Conservation (phyloP, 1,140 invertebrate species). For the Neelides sp. region DNA sequence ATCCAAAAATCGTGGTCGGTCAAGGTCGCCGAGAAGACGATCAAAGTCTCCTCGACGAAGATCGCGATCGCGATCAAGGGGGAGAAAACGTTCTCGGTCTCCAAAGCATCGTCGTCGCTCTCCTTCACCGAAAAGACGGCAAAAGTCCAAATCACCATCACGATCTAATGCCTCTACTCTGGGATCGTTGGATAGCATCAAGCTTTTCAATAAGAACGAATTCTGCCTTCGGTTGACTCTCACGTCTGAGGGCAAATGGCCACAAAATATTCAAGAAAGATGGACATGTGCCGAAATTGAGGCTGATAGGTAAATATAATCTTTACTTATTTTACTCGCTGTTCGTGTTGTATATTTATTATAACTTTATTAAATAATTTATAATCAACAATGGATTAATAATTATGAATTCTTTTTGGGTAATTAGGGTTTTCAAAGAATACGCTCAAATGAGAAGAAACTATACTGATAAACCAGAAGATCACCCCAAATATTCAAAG, state of each 20-base stretch:
- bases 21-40: slow-evolving; percentile 5
- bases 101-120: slow-evolving; percentile 9
- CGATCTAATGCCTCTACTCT: slow-evolving; percentile 6
- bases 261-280: slow-evolving; percentile 9
- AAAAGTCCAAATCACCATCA: slow-evolving; percentile 8
- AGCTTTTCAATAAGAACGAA: slow-evolving; percentile 5
- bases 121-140: slow-evolving; percentile 3
- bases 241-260: slow-evolving; percentile 21
- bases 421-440: too few species aligned
- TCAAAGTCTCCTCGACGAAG: slow-evolving; percentile 7
- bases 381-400: not conserved
- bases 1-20: not conserved
- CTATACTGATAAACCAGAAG: slow-evolving; percentile 24
- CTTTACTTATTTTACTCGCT: not conserved
- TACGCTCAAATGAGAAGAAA: too few species aligned
- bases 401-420: slow-evolving; percentile 1
- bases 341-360: too few species aligned
- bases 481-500: slow-evolving; percentile 23
- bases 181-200: too few species aligned
- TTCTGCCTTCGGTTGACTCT: slow-evolving; percentile 19
- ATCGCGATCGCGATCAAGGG: slow-evolving; percentile 4
- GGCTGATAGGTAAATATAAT: slow-evolving; percentile 12
- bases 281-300: slow-evolving; percentile 23
- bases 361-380: too few species aligned
- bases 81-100: slow-evolving; percentile 3